Conservation (phyloP, 2,113 vertebrate species). For the Procavia capensis region DNA sequence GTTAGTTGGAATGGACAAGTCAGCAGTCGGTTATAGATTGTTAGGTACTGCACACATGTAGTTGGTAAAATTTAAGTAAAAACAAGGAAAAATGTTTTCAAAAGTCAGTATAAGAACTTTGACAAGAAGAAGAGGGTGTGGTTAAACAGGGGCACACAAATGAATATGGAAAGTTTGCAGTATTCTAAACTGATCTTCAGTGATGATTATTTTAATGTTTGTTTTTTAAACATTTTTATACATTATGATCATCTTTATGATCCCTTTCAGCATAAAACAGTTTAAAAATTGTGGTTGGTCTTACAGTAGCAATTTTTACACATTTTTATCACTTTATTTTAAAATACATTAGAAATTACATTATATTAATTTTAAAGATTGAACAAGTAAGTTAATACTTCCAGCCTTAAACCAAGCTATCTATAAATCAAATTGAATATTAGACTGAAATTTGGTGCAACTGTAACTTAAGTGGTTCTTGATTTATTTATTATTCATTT, state of each 20-base stretch:
- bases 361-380: not conserved
- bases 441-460: not conserved
- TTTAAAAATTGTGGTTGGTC: not conserved
- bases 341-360: not conserved
- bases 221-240: not conserved
- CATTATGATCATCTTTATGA: not conserved
- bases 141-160: not conserved
- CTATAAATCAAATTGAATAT: not conserved
- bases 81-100: not conserved
- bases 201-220: not conserved
- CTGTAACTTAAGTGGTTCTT: not conserved
- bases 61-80: not conserved
- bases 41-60: not conserved
- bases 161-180: not conserved
- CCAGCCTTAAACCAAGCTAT: not conserved
- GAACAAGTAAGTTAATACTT: not conserved
- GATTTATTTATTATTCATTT: not conserved
- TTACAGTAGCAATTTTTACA: not conserved
- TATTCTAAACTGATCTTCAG: not conserved
- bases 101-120: not conserved
- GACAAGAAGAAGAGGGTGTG: not conserved
- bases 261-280: not conserved
- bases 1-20: no score
- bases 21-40: no score
- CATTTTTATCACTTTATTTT: not conserved